phyloP scores from a whole-genome alignment of 2,888 invertebrate genomes.

The Amphiduros pacificus region DNA sequence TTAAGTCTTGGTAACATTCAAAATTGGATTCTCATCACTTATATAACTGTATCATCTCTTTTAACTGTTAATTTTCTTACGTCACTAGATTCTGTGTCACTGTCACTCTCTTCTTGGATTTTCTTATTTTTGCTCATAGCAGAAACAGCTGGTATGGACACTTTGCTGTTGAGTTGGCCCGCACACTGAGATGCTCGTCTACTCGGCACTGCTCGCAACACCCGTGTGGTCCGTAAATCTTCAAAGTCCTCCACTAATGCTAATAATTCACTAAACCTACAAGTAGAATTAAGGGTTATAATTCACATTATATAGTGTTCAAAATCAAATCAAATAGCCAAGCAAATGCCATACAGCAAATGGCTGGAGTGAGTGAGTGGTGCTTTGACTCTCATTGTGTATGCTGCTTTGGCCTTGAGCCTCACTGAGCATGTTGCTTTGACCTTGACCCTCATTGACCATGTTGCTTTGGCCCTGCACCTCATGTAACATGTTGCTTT shows the following conservation, averaged over 20 bases:
- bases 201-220: conserved; percentile 32
- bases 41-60: neutral
- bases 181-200: conserved; percentile 30
- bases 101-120: conserved; percentile 58
- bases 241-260: conserved; percentile 78
- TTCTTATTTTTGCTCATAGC: conserved; percentile 11
- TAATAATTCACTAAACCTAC: conserved; percentile 76
- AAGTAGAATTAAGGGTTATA: too few relatives aligned
- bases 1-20: neutral
- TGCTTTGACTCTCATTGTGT: too few relatives aligned
- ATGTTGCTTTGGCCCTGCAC: too few relatives aligned
- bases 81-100: conserved; percentile 68
- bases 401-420: too few relatives aligned
- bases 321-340: neutral
- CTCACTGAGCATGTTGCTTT: too few relatives aligned
- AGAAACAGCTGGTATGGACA: conserved; percentile 2
- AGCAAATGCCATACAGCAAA: too few relatives aligned
- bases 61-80: conserved; percentile 14
- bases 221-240: conserved; percentile 28
- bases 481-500: too few relatives aligned
- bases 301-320: neutral
- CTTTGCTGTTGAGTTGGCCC: conserved; percentile 9
- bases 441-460: too few relatives aligned
- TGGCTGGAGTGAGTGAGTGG: too few relatives aligned
- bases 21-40: too few relatives aligned